Evolutionary conservation across 2,113 vertebrate species (phyloP), one percentile per base, ranked within the genome.

Genomic region (Lanius collurio): DNA sequence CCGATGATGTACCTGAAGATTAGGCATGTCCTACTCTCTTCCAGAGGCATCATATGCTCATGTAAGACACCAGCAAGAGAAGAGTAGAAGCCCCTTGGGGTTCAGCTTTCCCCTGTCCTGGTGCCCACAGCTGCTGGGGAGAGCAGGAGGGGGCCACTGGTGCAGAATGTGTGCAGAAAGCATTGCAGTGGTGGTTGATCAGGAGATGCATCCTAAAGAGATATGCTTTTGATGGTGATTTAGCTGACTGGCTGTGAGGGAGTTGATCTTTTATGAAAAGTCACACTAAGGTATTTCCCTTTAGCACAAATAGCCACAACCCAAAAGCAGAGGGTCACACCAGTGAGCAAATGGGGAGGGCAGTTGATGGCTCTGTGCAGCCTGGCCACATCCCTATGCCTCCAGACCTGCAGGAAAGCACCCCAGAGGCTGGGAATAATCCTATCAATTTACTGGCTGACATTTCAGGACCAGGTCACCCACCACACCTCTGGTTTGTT

Each of bases 141-240:
- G 49, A 65, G 67, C 63, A 46, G 39, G 62, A 88, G 18, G 20
- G 52, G 15, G 23, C 22, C 17, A 47, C 30, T 2, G 2, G 15
- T n/a, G 7, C 11, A 9, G 60, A 50, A 22, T 15, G 17, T 55
- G 37, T 62, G 26, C 42, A 30, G 69, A 70, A 84, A 62, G 33
- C 0, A 0, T 23, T 81, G 37, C n/a, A 27, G 50, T 23, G 18
- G 23, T 35, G 31, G 11, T 28, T 64, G 71, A 35, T 42, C 42
- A 55, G 83, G 86, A 90, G 41, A 39, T 10, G 23, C 10, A 11
- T 53, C 24, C 10, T 26, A 49, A 35, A 30, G 15, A 19, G 20
- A 23, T 37, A 31, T 7, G 22, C 8, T 53, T 75, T 46, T 35
- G 28, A 50, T 19, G 41, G 49, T 8, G 21, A 65, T 88, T 80